A percentile compares a stretch with the other conserved stretches of the same genome.
Conservation (phyloP, 2,888 invertebrate species). For the Ophraella communa region DNA sequence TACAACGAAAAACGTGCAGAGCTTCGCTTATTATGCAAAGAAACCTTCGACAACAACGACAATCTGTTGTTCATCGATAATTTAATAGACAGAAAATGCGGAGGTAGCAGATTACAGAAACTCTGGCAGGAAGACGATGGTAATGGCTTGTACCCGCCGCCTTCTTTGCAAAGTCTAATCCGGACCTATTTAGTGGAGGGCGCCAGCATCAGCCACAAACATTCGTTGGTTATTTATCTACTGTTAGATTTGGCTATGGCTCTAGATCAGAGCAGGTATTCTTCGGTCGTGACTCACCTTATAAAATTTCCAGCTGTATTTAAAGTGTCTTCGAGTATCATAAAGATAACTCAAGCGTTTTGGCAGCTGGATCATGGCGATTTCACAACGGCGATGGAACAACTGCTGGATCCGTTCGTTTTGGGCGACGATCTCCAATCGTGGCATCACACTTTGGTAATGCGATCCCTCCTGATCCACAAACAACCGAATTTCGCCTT, state of each 20-base stretch:
- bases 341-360: constrained; percentile 83
- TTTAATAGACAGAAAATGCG: constrained; percentile 69
- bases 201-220: constrained; percentile 73
- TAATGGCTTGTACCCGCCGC: constrained; percentile 80
- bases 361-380: constrained; percentile 90
- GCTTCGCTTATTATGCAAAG: constrained; percentile 49
- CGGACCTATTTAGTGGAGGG: constrained; percentile 75
- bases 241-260: constrained; percentile 80
- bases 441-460: constrained; percentile 76
- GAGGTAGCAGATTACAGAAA: constrained; percentile 63
- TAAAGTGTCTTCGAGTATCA: constrained; percentile 73
- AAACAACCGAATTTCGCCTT: constrained; percentile 74
- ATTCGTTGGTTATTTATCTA: constrained; percentile 80
- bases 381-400: constrained; percentile 74
- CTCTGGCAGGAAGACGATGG: constrained; percentile 74
- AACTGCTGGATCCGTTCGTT: constrained; percentile 69
- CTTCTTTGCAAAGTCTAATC: constrained; percentile 79
- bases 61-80: constrained; percentile 76
- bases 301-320: constrained; percentile 84
- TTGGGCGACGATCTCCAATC: constrained; percentile 65
- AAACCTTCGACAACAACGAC: constrained; percentile 40
- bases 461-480: constrained; percentile 72
- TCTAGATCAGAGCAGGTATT: constrained; percentile 66
- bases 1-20: constrained; percentile 62
- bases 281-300: constrained; percentile 71